Evolutionary conservation across 2,888 invertebrate species (phyloP), one percentile per base, ranked within the genome.

Genomic region (Nomada fabriciana): DNA sequence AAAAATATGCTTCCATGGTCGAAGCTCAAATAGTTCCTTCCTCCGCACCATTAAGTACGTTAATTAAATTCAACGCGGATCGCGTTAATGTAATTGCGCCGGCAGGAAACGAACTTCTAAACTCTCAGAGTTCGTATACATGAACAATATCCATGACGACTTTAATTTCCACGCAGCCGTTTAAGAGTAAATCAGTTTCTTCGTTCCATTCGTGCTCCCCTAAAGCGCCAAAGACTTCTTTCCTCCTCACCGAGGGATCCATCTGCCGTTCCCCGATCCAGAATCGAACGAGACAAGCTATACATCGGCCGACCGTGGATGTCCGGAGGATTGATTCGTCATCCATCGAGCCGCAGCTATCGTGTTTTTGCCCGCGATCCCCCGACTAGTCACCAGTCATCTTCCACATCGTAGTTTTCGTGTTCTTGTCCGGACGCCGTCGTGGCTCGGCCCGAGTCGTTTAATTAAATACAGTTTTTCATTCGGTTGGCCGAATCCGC

Each of bases 401-500:
- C 76, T 76, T 81, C 86, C 78, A 86, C 87, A 77, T 86, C 81
- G 81, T 87, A 86, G 83, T 89, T 82, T 81, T 85, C 82, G 64
- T 83, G 84, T 75, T 77, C 83, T 83, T 73, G 71, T 61, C 50
- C 36, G 59, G 61, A 61, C 71, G 61, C 47, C 63, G 65, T 64
- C 83, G 74, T 76, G 64, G 72, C 78, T 75, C 81, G 67, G 59
- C 70, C 76, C 77, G 75, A 80, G 83, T 86, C 87, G 89, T 88
- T 91, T 92, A 92, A 92, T 92, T 92, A 91, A 92, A 92, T 92
- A 90, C 92, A 90, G 84, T 90, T 91, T 92, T 92, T 92, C 85
- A 83, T 90, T 84, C 79, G 85, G 72, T 60, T 60, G 55, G 59
- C 77, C 82, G 84, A 87, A 87, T 83, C 79, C 86, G 76, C 80